A percentile compares a stretch with the other conserved stretches of the same genome.
Conservation (phyloP, 2,888 invertebrate species). For the Cantharis flavilabris region DNA sequence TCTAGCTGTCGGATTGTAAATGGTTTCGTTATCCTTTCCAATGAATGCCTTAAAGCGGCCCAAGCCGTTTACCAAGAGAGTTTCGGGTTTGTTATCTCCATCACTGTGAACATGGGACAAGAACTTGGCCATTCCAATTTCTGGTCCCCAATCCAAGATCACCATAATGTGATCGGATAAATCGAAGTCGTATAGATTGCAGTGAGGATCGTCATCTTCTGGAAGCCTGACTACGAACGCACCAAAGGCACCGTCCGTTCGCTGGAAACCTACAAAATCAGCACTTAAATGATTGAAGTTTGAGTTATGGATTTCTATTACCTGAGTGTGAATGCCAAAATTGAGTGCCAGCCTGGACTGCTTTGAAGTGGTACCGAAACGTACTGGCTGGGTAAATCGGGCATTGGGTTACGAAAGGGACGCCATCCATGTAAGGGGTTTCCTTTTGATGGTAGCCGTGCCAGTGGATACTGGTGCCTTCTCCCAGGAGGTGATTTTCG, state of each 20-base stretch:
- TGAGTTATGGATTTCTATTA: conserved; percentile 29
- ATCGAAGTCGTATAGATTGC: conserved; percentile 77
- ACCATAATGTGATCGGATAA: conserved; percentile 74
- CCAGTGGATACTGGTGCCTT: conserved; percentile 89
- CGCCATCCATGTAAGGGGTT: conserved; percentile 88
- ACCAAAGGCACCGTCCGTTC: conserved; percentile 85
- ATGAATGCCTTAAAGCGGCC: conserved; percentile 64
- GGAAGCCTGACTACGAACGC: conserved; percentile 75
- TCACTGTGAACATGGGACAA: conserved; percentile 82
- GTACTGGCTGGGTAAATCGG: conserved; percentile 76
- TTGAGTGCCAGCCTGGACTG: conserved; percentile 77
- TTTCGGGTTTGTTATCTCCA: conserved; percentile 82
- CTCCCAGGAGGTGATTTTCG: conserved; percentile 76
- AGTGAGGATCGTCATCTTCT: conserved; percentile 65
- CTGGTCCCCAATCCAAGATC: conserved; percentile 83
- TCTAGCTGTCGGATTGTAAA: conserved; percentile 64
- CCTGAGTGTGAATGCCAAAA: conserved; percentile 82
- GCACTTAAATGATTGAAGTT: conserved; percentile 29
- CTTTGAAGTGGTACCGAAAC: conserved; percentile 77
- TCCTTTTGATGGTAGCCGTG: conserved; percentile 83
- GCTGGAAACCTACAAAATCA: conserved; percentile 70
- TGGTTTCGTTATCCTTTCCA: conserved; percentile 37
- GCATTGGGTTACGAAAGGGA: conserved; percentile 84
- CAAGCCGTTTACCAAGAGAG: conserved; percentile 80
- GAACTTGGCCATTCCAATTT: conserved; percentile 74